Conservation (phyloP, 2,888 invertebrate genomes). For the Ectemnius continuus region DNA sequence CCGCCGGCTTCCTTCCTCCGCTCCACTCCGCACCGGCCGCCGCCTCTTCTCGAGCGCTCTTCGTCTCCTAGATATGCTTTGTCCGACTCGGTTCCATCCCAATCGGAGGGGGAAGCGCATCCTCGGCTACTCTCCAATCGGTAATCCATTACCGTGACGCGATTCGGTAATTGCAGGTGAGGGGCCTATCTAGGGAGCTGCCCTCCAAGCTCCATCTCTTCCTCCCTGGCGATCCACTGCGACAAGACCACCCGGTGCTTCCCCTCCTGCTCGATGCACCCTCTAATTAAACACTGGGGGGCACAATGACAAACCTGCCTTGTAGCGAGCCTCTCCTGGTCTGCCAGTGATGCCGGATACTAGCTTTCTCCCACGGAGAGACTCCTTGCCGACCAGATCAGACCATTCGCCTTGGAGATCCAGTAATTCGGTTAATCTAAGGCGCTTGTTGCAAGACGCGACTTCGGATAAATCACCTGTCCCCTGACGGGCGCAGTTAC, state of each 20-base stretch:
- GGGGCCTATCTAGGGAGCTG: slow-evolving; percentile 71
- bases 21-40: slow-evolving; percentile 29
- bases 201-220: slow-evolving; percentile 54
- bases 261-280: slow-evolving; percentile 68
- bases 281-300: slow-evolving; percentile 75
- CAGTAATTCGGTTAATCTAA: slow-evolving; percentile 74
- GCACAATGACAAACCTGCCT: slow-evolving; percentile 74
- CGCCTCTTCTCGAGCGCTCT: slow-evolving; percentile 25
- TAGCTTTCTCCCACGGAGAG: slow-evolving; percentile 22
- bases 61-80: no score
- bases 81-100: slow-evolving; percentile 31
- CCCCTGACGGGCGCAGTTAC: slow-evolving; percentile 56
- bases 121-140: slow-evolving; percentile 66
- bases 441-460: slow-evolving; percentile 69
- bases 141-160: slow-evolving; percentile 75
- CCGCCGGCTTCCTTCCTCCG: background rate
- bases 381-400: slow-evolving; percentile 7
- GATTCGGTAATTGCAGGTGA: slow-evolving; percentile 75
- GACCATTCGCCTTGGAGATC: slow-evolving; percentile 58
- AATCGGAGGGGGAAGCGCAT: slow-evolving; percentile 58
- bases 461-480: slow-evolving; percentile 71
- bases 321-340: slow-evolving; percentile 55
- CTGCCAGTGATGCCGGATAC: slow-evolving; percentile 46
- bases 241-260: slow-evolving; percentile 51
- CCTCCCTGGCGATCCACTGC: slow-evolving; percentile 24